Conservation (phyloP, 2,797 vertebrate genomes). For the Microchirus variegatus region DNA sequence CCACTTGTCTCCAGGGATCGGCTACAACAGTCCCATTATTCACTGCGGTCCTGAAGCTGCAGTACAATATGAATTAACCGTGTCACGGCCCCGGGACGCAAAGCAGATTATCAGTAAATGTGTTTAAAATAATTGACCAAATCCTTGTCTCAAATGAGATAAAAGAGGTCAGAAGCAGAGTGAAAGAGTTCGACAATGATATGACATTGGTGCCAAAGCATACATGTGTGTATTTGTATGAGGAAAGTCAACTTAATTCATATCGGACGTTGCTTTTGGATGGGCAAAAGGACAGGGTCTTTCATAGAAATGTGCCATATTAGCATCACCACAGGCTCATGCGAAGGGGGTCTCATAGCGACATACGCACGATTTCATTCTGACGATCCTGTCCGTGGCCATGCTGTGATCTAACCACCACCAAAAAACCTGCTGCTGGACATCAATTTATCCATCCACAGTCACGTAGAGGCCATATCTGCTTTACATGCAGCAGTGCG, state of each 20-base stretch:
- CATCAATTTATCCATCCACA: not conserved
- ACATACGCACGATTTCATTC: slow-evolving; percentile 30
- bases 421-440: slow-evolving; percentile 25
- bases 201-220: slow-evolving; percentile 44
- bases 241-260: not conserved
- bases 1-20: slow-evolving; percentile 30
- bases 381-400: slow-evolving; percentile 21
- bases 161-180: slow-evolving; percentile 8
- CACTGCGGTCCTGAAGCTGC: slow-evolving; percentile 34
- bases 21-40: slow-evolving; percentile 32
- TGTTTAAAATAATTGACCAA: slow-evolving; percentile 6
- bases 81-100: slow-evolving; percentile 19
- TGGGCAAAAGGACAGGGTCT: slow-evolving; percentile 31
- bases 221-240: not conserved
- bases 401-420: slow-evolving; percentile 15
- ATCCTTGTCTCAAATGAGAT: slow-evolving; percentile 9
- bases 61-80: slow-evolving; percentile 23
- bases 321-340: slow-evolving; percentile 30
- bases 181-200: slow-evolving; percentile 16
- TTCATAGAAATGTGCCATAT: slow-evolving; percentile 42
- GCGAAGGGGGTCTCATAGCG: slow-evolving; percentile 18
- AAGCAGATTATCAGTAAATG: slow-evolving; percentile 13
- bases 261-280: slow-evolving; percentile 1
- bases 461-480: slow-evolving; percentile 32
- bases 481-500: slow-evolving; percentile 19